Conservation (phyloP, 64 coral and sea anemone genomes). For the Montipora foliosa region DNA sequence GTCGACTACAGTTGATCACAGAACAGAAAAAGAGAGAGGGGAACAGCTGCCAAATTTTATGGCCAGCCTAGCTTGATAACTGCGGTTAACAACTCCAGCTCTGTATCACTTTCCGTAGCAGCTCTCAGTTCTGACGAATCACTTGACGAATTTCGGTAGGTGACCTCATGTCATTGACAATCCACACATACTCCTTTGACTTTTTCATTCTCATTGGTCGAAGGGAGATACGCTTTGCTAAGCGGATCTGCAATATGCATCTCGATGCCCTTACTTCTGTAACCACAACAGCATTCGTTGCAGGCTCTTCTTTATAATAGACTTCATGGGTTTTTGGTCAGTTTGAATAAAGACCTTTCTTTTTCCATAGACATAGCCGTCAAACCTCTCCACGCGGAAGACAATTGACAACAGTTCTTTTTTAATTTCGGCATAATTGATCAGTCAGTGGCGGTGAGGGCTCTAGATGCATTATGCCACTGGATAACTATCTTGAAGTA, state of each 20-base stretch:
- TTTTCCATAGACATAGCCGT: too few relatives aligned
- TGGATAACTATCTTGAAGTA: constrained; percentile 21
- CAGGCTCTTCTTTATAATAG: constrained; percentile 35
- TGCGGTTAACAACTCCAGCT: neutral
- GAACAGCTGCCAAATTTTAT: neutral
- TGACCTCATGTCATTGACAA: neutral
- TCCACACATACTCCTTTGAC: neutral
- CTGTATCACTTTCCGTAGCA: neutral
- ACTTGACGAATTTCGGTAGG: constrained; percentile 1
- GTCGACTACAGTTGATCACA: too few relatives aligned
- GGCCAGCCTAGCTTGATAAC: neutral
- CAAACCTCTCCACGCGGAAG: neutral
- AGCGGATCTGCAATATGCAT: constrained; percentile 6
- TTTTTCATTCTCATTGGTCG: neutral
- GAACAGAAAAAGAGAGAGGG: neutral
- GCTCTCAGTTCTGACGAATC: neutral
- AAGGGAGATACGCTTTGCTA: neutral
- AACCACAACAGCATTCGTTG: constrained; percentile 28
- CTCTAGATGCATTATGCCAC: constrained; percentile 38
- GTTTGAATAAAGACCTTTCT: too few relatives aligned
- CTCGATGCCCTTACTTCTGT: constrained; percentile 1
- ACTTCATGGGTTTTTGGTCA: neutral
- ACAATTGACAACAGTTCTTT: constrained; percentile 41
- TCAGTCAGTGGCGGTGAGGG: neutral
- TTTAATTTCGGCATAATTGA: constrained; percentile 25